Conservation (phyloP, 2,113 vertebrate species). For the Catharus bicknelli region DNA sequence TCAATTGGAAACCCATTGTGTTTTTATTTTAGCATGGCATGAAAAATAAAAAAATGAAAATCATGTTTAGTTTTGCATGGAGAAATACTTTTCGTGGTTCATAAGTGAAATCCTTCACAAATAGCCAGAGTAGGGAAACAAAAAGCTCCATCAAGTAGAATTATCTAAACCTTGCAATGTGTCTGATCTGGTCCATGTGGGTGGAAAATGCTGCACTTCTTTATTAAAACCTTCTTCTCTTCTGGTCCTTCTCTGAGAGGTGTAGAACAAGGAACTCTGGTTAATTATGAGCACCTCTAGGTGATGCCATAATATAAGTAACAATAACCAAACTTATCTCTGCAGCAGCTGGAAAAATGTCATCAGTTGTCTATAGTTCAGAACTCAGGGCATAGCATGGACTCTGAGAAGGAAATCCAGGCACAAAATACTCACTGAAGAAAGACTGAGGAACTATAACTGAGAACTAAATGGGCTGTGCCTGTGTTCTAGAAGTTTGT, state of each 20-base stretch:
- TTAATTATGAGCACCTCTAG: slow-evolving; percentile 7
- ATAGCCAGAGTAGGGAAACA: not conserved
- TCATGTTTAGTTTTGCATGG: not conserved
- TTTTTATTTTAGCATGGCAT: not conserved
- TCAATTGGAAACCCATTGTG: not conserved
- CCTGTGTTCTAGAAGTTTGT: not conserved
- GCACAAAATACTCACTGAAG: not conserved
- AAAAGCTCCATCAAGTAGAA: not conserved
- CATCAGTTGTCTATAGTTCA: not conserved
- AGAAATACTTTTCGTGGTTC: not conserved
- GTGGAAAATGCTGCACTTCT: not conserved
- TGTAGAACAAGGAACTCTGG: not conserved
- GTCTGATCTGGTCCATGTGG: not conserved
- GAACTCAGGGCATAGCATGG: not conserved
- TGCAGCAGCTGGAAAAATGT: not conserved
- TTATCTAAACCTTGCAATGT: not conserved
- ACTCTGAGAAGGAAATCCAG: not conserved
- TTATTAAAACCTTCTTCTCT: not conserved
- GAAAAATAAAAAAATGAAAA: slow-evolving; percentile 1
- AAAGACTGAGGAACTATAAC: not conserved
- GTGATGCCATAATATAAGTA: not conserved
- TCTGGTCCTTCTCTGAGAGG: not conserved
- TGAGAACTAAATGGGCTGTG: not conserved
- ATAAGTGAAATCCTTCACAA: not conserved
- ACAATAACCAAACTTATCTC: not conserved